These are phyloP conservation scores for Rhaphigaster nebulosa DNA, from an alignment of 2,888 invertebrate species.

Conservation along the genomic window DNA sequence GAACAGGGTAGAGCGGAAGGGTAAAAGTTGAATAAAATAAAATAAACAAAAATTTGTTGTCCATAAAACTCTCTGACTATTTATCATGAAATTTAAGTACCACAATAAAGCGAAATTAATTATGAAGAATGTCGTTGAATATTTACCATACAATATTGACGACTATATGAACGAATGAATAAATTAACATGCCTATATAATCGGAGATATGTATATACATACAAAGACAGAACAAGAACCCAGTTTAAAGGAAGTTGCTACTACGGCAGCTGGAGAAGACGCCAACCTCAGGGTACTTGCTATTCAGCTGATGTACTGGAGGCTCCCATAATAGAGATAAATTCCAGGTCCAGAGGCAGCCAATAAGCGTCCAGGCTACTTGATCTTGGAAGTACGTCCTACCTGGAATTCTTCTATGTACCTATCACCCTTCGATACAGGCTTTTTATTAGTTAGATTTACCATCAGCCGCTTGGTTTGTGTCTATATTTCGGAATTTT, in stretches of 20 bases:
- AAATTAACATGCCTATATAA: neutral
- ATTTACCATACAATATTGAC: no score
- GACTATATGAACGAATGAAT: no score
- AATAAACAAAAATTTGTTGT: no score
- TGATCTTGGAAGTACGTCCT: neutral
- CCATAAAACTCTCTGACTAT: no score
- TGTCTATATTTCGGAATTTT: neutral
- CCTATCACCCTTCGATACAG: neutral
- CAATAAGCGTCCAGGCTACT: slow-evolving; percentile 22
- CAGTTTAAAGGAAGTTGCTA: neutral
- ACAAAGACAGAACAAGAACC: neutral
- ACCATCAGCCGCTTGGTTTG: neutral
- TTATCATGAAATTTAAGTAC: no score
- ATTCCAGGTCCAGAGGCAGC: slow-evolving; percentile 7
- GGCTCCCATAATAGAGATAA: slow-evolving; percentile 29
- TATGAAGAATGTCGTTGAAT: no score
- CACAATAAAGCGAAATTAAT: no score
- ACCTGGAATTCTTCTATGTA: neutral
- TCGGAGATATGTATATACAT: neutral
- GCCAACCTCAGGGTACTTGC: neutral
- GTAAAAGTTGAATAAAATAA: no score
- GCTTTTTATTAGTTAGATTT: neutral
- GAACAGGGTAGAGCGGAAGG: no score
- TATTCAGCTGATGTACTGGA: neutral
- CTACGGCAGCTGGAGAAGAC: neutral